Base-by-base conservation (phyloP, 2,797 vertebrate species). In the Rhadinocentrus ornatus region DNA sequence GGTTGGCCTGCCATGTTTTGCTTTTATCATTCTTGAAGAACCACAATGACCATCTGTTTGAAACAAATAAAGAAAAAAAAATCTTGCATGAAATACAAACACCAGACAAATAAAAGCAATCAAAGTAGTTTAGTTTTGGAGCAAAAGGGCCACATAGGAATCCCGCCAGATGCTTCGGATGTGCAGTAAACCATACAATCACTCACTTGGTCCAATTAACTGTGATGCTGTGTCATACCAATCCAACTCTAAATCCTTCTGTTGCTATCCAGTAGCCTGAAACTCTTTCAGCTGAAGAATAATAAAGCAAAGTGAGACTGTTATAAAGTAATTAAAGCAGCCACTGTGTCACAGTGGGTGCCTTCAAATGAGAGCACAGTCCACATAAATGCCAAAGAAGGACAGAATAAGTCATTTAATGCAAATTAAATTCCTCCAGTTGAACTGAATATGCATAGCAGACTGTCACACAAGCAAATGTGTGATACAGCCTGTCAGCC, bases 1-100 rank as follows among this genome's bases (percentile, higher is more conserved):
- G 95, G 92, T 99, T 99, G 85, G 97, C 97, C 94, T 99, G 97
- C 97, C 98, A 99, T 86, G 97, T 99, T 96, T 99, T 99, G 93
- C 95, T 98, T 95, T 98, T 99, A 93, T 99, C 97, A 90, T 98
- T 99, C 95, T 99, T 99, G 92, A 98, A 99, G 94, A 99, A 99
- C 98, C 98, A 99, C 87, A 99, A 96, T 71, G 96, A 96, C 98
- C 98, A 99, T 92, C 98, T 99, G 92, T 83, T 79, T 78, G 66
- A 74, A 84, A 72, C 39, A 73, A 18, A 41, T 1, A 4, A 15
- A 13, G 5, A 10, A 39, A 57, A 71, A 58, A 37, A n/a, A 48
- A n/a, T 48, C 20, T 48, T 16, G 60, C 70, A 82, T 83, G 60
- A 77, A 69, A 74, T 85, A 73, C 73, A 74, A 83, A 83, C 59